Percentiles rank a stretch among this genome's conserved stretches.
These are phyloP conservation scores for Eulemur rubriventer DNA, from an alignment of 2,797 vertebrate species.

Conservation along the genomic window DNA sequence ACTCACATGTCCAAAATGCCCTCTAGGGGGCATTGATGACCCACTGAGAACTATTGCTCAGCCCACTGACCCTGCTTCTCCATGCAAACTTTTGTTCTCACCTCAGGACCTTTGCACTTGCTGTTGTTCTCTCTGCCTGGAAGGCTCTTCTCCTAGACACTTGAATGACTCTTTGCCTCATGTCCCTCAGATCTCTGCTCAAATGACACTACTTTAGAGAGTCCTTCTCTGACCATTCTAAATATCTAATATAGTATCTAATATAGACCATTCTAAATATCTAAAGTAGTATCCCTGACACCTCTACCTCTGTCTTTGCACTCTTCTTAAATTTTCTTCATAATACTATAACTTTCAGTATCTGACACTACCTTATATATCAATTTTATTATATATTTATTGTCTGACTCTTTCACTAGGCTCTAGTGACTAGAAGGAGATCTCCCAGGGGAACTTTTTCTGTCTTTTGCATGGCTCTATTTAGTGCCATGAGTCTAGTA, in stretches of 20 bases:
- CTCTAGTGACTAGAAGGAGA: not conserved
- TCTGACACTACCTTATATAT: not conserved
- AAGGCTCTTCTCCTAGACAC: not conserved
- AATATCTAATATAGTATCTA: not conserved
- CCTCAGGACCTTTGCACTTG: conserved; percentile 15
- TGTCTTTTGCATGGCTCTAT: not conserved
- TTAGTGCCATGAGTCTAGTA: not conserved
- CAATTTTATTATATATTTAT: not conserved
- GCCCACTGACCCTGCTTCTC: not conserved
- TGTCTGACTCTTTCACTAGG: not conserved
- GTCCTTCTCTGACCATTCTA: not conserved
- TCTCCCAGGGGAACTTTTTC: not conserved
- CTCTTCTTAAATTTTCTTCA: conserved; percentile 2
- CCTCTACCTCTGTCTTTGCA: not conserved
- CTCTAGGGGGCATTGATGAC: not conserved
- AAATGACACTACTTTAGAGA: not conserved
- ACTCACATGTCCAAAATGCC: conserved; percentile 7
- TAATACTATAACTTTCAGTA: not conserved
- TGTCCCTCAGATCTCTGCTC: not conserved
- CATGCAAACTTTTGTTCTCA: not conserved
- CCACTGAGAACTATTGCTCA: not conserved
- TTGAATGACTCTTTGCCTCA: not conserved
- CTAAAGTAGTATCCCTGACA: not conserved
- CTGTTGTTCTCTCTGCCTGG: not conserved
- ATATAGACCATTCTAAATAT: not conserved